These are phyloP conservation scores for Cerceris ruficornis DNA, from an alignment of 2,888 invertebrate genomes.

Conservation along the genomic window DNA sequence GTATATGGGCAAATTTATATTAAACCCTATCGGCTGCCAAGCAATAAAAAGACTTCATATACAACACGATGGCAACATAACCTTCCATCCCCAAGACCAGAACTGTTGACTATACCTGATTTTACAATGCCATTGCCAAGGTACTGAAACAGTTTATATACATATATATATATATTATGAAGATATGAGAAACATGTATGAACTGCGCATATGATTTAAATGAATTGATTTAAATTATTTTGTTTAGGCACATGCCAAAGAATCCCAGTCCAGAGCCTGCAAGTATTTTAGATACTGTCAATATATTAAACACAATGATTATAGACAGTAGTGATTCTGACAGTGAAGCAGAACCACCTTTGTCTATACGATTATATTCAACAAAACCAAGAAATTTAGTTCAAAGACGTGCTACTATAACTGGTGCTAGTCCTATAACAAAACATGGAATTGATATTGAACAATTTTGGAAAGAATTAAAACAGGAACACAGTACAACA, in stretches of 20 bases:
- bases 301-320: conserved; percentile 76
- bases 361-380: conserved; percentile 86
- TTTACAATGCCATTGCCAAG: conserved; percentile 84
- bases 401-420: conserved; percentile 93
- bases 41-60: conserved; percentile 87
- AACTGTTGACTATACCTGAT: conserved; percentile 85
- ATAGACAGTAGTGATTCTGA: conserved; percentile 83
- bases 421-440: conserved; percentile 89
- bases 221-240: conserved; percentile 27
- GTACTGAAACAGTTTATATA: conserved; percentile 72
- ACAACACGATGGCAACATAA: conserved; percentile 86
- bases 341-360: conserved; percentile 84
- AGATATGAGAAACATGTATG: neutral
- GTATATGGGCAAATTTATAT: conserved; percentile 89
- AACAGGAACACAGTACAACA: conserved; percentile 83
- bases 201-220: neutral
- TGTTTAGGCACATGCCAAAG: conserved; percentile 72
- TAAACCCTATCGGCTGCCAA: conserved; percentile 88
- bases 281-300: conserved; percentile 73
- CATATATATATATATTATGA: neutral
- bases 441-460: conserved; percentile 87
- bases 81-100: conserved; percentile 86
- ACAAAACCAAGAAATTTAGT: conserved; percentile 89
- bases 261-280: conserved; percentile 77
- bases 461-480: conserved; percentile 90